Percentiles rank a stretch among this genome's conserved stretches.
phyloP scores from a whole-genome alignment of 2,888 invertebrate genomes.

The Rugalucina vietnamica region DNA sequence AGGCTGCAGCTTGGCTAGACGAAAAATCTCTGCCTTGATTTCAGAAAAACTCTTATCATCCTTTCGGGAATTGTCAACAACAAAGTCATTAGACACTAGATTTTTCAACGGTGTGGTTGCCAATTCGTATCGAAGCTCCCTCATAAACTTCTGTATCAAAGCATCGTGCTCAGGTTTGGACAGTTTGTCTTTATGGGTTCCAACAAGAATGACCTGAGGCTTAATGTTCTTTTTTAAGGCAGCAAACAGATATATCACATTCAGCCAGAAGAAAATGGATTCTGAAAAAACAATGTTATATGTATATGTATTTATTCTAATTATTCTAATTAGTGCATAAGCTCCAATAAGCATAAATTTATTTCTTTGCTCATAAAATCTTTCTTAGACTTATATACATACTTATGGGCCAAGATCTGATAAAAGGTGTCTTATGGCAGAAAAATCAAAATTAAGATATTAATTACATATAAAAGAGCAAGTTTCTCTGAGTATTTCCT shows the following conservation, averaged over 20 bases:
- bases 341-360: too few species aligned
- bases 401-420: too few species aligned
- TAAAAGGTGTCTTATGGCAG: too few species aligned
- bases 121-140: background rate
- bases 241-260: background rate
- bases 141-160: background rate
- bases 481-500: too few species aligned
- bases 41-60: background rate
- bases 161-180: background rate
- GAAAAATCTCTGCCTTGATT: background rate
- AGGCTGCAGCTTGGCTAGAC: background rate
- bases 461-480: too few species aligned
- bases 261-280: background rate
- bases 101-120: background rate
- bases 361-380: too few species aligned
- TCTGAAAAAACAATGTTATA: too few species aligned
- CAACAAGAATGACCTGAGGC: background rate
- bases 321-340: too few species aligned
- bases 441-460: too few species aligned
- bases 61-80: background rate
- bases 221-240: background rate
- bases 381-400: too few species aligned
- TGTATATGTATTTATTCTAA: too few species aligned
- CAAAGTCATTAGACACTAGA: background rate
- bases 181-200: background rate